Percentiles rank a stretch among this genome's conserved stretches.
These are phyloP conservation scores for Pterophyllum scalare DNA, from an alignment of 2,113 vertebrate genomes.

Conservation along the genomic window DNA sequence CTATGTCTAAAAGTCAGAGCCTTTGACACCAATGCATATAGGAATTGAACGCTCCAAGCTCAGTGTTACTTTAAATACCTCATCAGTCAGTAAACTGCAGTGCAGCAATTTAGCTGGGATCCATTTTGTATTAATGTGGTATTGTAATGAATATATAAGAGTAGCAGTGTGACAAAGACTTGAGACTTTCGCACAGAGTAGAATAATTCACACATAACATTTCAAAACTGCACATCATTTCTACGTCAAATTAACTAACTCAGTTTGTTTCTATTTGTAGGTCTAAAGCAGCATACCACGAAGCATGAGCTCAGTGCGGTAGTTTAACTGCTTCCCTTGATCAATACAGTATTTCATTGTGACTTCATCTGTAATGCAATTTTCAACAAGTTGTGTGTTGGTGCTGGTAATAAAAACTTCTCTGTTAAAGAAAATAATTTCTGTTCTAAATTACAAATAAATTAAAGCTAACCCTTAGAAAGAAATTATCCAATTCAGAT, in stretches of 20 bases:
- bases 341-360: conserved; percentile 12
- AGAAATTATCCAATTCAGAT: conserved; percentile 39
- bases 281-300: conserved; percentile 16
- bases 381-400: conserved; percentile 39
- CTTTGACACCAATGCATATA: conserved; percentile 43
- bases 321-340: neutral
- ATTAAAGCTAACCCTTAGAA: neutral
- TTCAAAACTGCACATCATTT: neutral
- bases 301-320: neutral
- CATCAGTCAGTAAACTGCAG: neutral
- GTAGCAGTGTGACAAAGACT: conserved; percentile 51
- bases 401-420: conserved; percentile 32
- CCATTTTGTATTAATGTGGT: neutral
- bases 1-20: conserved; percentile 62
- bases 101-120: neutral
- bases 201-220: conserved; percentile 3
- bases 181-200: conserved; percentile 51
- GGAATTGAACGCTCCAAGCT: conserved; percentile 45
- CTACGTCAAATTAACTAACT: neutral
- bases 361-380: conserved; percentile 1
- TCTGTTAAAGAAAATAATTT: neutral
- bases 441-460: neutral
- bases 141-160: neutral
- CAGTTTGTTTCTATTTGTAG: neutral
- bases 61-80: conserved; percentile 49